Evolutionary conservation across 1,140 invertebrate species (phyloP), one percentile per base, ranked within the genome.

Genomic region (Aphaenogaster ashmeadi): DNA sequence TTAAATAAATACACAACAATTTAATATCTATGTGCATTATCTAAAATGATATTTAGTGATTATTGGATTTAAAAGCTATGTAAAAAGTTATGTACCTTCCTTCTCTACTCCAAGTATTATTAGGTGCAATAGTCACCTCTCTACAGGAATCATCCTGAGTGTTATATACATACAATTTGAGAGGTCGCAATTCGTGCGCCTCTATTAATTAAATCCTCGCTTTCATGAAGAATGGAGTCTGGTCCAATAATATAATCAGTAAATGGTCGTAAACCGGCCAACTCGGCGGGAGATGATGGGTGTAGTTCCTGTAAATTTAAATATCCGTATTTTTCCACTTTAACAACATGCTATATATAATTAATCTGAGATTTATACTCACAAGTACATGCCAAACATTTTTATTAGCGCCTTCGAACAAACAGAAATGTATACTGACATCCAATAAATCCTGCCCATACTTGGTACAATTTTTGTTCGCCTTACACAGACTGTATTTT

Each of bases 131-230:
- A 11, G 97, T 98, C 9, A 99, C 98, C 96, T 99, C 99, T 91
- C 99, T 96, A 93, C 99, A 99, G 7, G 97, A 96, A 96, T 99
- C 99, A 86, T 98, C 97, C 91, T 98, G 97, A 69, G 97, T 97
- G 96, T 99, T 99, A 94, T 99, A 99, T 69, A 99, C 99, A 96
- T 99, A 99, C n/a, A 99, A 96, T 95, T 99, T 99, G 13, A 99
- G 95, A 62, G 98, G 97, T 92, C 99, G 97, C 6, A 98, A 98
- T 95, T 99, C 99, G 95, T 99, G 99, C 21, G 98, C 98, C 95
- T 99, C 99, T 90, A 99, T 99, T 67, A 99, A 99, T 99, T 64
- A 99, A 96, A 96, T 99, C 99, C 96, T 99, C 99, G 96, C 98
- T 98, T 96, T 99, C 99, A 96, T 99, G 99, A 85, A 99, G 96